Base-by-base conservation (phyloP, 2,888 invertebrate genomes). In the Drosophila borborema region DNA sequence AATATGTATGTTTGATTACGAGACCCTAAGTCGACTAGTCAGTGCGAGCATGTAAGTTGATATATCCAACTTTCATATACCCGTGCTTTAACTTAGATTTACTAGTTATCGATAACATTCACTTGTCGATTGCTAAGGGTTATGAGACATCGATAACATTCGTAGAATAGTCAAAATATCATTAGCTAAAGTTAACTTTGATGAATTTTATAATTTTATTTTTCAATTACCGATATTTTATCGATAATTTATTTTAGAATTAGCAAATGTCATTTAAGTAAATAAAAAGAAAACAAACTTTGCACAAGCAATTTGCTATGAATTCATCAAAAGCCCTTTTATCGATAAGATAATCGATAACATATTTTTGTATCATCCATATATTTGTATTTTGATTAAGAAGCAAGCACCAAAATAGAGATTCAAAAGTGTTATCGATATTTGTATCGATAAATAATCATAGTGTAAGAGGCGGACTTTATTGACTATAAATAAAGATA, bases 1-100 rank as follows among this genome's bases (percentile, higher is more conserved):
- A 73, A 68, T 69, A 51, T 43, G 8, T 12, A 51, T 43, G 8
- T 12, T 18, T 40, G 69, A 69, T 70, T 61, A 59, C 34, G 36
- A 18, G 16, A 20, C 18, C 34, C 18, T 5, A 54, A 48, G 6
- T 34, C 10, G 31, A 4, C 34, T 41, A 34, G n/a, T 4, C 36
- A 23, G n/a, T 4, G 0, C 8, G n/a, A 64, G 23, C 9, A 46
- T 31, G 14, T 12, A 20, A 28, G 20, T 31, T 18, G 31, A n/a
- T 10, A n/a, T 8, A 34, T 43, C 28, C 36, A 38, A 45, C 46
- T 43, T 10, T 3, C 2, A 0, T 20, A 65, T 67, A 65, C 56
- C 49, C 49, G 4, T 2, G 12, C 41, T 51, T 16, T 6, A 1
- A n/a, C 9, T 31, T 6, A 3, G 6, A 10, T 23, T 10, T 23